phyloP scores from a whole-genome alignment of 2,113 vertebrate genomes.

The Tretioscincus oriximinensis region DNA sequence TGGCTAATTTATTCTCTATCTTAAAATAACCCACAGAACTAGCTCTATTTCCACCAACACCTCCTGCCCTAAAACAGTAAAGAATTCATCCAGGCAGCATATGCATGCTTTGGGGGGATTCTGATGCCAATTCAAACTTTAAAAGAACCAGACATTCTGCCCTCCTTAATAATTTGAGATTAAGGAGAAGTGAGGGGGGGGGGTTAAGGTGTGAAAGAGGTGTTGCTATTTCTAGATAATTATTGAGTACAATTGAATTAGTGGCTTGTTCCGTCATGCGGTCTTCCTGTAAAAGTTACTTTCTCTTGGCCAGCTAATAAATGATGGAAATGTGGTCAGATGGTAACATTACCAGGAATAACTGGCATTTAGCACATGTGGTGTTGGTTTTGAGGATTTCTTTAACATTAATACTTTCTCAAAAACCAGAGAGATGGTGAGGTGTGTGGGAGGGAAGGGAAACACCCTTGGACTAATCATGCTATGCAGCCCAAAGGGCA shows the following conservation, averaged over 20 bases:
- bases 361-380: not conserved
- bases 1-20: conserved; percentile 49
- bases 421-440: not conserved
- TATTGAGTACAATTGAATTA: not conserved
- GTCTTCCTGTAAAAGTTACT: conserved; percentile 19
- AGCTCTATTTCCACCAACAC: conserved; percentile 45
- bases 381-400: not conserved
- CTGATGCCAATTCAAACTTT: conserved; percentile 51
- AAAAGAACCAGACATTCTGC: conserved; percentile 14
- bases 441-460: not conserved
- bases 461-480: not conserved
- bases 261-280: not conserved
- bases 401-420: not conserved
- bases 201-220: conserved; percentile 10
- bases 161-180: conserved; percentile 42
- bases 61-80: conserved; percentile 62
- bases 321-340: not conserved
- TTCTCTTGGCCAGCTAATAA: not conserved
- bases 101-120: conserved; percentile 54
- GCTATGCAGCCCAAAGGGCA: not conserved
- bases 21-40: conserved; percentile 64
- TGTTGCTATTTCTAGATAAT: not conserved
- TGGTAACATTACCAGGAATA: conserved; percentile 2
- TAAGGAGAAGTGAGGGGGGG: not conserved
- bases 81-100: conserved; percentile 51